Evolutionary conservation across 2,797 vertebrate genomes (phyloP).

Genomic region (Rhincodon typus): DNA sequence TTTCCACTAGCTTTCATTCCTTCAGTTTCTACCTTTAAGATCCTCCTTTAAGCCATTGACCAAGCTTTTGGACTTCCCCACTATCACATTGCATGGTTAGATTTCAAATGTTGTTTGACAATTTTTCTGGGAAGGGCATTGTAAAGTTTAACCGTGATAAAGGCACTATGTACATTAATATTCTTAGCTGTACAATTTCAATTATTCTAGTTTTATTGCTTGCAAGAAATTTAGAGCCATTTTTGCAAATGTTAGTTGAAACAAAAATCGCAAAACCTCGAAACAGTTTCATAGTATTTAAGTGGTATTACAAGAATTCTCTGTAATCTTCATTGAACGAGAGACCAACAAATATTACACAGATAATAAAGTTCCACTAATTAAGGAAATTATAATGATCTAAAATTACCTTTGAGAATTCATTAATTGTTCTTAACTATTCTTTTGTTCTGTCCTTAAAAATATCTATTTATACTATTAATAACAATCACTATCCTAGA

Average conservation of each 20-base stretch:
- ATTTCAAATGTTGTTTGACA: background rate
- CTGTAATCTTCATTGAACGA: background rate
- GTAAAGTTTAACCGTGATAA: background rate
- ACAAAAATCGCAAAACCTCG: background rate
- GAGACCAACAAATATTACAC: background rate
- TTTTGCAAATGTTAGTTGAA: constrained; percentile 1
- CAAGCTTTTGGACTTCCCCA: background rate
- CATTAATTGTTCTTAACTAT: background rate
- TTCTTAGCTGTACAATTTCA: background rate
- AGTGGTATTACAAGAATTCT: background rate
- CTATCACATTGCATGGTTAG: too few relatives aligned
- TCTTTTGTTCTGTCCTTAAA: constrained; percentile 5
- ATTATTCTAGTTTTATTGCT: background rate
- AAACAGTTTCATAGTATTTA: background rate
- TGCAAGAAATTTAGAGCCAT: background rate
- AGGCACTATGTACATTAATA: background rate
- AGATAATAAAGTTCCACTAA: background rate
- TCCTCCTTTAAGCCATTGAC: background rate
- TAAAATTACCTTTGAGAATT: background rate
- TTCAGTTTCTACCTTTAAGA: background rate
- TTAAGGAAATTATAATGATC: constrained; percentile 24
- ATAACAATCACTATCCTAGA: constrained; percentile 23
- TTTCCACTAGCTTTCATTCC: background rate
- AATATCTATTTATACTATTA: constrained; percentile 35
- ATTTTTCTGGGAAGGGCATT: too few relatives aligned